Evolutionary conservation across 2,797 vertebrate genomes (phyloP).

Genomic region (Lagocephalus sceleratus): DNA sequence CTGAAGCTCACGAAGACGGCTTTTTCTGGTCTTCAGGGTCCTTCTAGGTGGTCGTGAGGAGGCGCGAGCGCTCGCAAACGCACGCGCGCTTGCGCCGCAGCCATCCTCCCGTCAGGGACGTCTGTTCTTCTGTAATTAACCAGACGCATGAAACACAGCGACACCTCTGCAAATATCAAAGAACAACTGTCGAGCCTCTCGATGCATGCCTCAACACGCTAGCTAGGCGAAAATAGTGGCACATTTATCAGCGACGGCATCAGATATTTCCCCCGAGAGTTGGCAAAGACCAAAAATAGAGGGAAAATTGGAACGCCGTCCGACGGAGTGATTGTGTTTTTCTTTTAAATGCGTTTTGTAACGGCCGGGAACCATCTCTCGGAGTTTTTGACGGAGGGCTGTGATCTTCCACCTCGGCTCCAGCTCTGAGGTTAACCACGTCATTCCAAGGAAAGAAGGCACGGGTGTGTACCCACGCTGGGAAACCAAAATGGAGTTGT

Average conservation of each 20-base stretch:
- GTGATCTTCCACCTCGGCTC: neutral
- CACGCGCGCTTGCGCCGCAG: too few species aligned
- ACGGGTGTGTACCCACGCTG: neutral
- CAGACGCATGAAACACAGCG: too few species aligned
- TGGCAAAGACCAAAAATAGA: neutral
- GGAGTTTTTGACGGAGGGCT: neutral
- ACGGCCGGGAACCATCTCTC: neutral
- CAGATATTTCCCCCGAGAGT: neutral
- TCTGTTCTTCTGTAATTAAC: too few species aligned
- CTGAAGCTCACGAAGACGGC: neutral
- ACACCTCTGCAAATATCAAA: too few species aligned
- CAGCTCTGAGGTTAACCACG: conserved; percentile 11
- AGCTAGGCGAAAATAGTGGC: neutral
- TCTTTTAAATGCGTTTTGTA: too few species aligned
- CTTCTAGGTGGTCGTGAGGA: too few species aligned
- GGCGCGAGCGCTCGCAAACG: too few species aligned
- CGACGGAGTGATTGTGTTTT: too few species aligned
- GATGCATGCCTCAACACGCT: neutral
- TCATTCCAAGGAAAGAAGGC: conserved; percentile 5
- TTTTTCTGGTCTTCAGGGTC: neutral
- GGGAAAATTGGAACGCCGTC: neutral
- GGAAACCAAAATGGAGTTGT: conserved; percentile 3
- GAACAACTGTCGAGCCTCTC: neutral
- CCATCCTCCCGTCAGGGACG: too few species aligned
- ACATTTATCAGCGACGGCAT: neutral